Evolutionary conservation across 2,888 invertebrate genomes (phyloP), one percentile per base, ranked within the genome.

Genomic region (Drosophila fulvimacula): DNA sequence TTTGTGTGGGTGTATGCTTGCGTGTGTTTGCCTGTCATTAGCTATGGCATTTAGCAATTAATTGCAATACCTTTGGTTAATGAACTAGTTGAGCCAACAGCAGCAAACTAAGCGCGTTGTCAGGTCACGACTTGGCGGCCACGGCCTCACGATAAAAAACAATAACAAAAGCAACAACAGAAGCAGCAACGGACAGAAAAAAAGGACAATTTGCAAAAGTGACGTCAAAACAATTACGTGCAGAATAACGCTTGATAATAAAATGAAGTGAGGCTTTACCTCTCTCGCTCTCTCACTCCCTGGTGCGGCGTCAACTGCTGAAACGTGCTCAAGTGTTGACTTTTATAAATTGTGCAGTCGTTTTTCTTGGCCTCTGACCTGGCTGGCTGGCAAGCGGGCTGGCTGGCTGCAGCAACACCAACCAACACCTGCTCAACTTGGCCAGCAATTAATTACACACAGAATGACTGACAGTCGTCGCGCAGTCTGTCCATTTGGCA

Each of bases 211-310:
- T 79, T 83, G 83, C 80, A 79, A 75, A 72, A 78, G 89, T 83
- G 89, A 87, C 89, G 84, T 82, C 84, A 87, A 84, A 85, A 87
- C 89, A 85, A 85, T 85, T 85, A 85, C 85, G 89, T 81, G 84
- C 76, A 78, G 69, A 83, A 85, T 81, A 81, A 76, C 78, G 88
- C 83, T 83, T 83, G 88, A 85, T 85, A 88, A 88, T 88, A 89
- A 88, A 89, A 84, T 87, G 82, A 82, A 88, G 84, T 87, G 87
- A 72, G 60, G 57, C 76, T 64, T 59, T 61, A 36, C 19, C 24
- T 19, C 41, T 55, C 44, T 34, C 32, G 15, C 56, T 36, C 9
- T 19, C 19, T 0, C 19, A n/a, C 2, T n/a, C 46, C 11, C 27
- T 46, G 46, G 11, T 49, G 48, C 15, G 36, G 64, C 46, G 61